Conservation (phyloP, 2,888 invertebrate genomes). For the Yponomeuta sedellus region DNA sequence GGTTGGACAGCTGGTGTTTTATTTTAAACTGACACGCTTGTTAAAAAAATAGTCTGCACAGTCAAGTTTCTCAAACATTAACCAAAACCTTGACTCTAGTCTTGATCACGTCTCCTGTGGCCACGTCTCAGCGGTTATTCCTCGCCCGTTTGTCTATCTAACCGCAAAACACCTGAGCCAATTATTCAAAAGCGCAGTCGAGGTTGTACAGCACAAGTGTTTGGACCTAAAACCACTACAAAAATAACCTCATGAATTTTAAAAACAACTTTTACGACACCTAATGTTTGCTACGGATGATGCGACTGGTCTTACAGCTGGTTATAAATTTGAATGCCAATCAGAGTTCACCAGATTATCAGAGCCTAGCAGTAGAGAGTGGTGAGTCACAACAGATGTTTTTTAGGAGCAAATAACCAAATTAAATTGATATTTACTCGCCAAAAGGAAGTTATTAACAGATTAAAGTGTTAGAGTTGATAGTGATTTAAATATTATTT, state of each 20-base stretch:
- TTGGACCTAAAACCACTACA: not conserved
- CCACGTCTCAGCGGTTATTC: not conserved
- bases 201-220: not conserved
- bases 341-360: not conserved
- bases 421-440: not conserved
- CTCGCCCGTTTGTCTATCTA: not conserved
- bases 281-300: not conserved
- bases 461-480: not conserved
- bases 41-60: too few relatives aligned
- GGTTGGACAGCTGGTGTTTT: too few relatives aligned
- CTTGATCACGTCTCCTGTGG: not conserved
- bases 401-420: not conserved
- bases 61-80: too few relatives aligned
- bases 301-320: not conserved
- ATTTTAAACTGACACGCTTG: too few relatives aligned
- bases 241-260: not conserved
- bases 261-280: not conserved
- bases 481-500: not conserved
- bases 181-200: not conserved
- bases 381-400: not conserved
- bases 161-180: not conserved
- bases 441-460: constrained; percentile 1
- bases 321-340: not conserved
- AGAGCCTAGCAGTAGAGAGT: not conserved
- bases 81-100: not conserved